Evolutionary conservation across 2,797 vertebrate species (phyloP).

Genomic region (Clarias laeviceps): DNA sequence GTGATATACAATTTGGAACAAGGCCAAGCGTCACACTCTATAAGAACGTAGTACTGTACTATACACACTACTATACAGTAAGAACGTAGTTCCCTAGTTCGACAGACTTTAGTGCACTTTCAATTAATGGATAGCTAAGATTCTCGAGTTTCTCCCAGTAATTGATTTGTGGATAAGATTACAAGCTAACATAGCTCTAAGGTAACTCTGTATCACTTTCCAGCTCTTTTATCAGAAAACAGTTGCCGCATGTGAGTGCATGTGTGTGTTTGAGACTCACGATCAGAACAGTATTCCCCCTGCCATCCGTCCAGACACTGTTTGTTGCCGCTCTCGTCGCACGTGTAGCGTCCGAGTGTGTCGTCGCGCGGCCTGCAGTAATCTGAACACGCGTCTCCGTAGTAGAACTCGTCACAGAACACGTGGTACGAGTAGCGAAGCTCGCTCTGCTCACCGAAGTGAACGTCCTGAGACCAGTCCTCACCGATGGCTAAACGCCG

Average conservation of each 20-base stretch:
- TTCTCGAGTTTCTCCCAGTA: neutral
- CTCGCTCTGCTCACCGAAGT: constrained; percentile 84
- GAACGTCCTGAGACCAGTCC: constrained; percentile 87
- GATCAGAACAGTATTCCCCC: constrained; percentile 81
- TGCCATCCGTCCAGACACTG: constrained; percentile 82
- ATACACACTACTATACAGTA: neutral
- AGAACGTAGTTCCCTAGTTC: neutral
- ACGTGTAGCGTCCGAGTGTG: constrained; percentile 83
- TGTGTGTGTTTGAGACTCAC: constrained; percentile 66
- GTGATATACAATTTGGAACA: neutral
- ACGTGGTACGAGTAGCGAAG: constrained; percentile 89
- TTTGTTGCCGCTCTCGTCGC: constrained; percentile 78
- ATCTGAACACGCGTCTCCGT: constrained; percentile 82
- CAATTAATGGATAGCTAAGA: neutral
- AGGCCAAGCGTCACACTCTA: neutral
- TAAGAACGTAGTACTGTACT: no score
- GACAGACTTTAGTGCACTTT: neutral
- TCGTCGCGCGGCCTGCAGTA: constrained; percentile 85
- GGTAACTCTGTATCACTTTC: neutral
- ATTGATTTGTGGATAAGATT: neutral
- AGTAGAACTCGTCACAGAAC: constrained; percentile 84
- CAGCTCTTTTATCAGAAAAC: neutral
- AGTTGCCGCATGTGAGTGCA: neutral
- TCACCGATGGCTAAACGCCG: constrained; percentile 81
- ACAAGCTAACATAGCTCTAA: neutral